Percentiles rank a stretch among this genome's conserved stretches.
These are phyloP conservation scores for Stigmatopora argus DNA, from an alignment of 2,113 vertebrate genomes.

Conservation along the genomic window DNA sequence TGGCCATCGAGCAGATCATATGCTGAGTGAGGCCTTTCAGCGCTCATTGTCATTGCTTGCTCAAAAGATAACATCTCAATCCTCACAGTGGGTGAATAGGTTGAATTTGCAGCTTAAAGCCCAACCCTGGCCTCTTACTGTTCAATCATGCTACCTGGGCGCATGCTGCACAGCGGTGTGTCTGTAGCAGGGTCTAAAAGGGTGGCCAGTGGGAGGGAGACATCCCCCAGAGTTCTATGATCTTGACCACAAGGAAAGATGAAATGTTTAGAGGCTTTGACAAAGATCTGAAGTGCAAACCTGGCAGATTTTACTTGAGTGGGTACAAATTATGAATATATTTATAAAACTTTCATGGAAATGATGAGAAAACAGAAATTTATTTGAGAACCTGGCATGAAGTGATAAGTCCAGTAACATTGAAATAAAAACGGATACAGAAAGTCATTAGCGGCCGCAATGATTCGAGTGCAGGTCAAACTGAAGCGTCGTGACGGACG, in stretches of 20 bases:
- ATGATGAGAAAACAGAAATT: neutral
- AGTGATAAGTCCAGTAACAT: neutral
- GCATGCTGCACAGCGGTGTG: slow-evolving; percentile 20
- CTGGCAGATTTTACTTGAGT: neutral
- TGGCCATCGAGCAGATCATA: slow-evolving; percentile 4
- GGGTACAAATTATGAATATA: neutral
- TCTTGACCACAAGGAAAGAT: slow-evolving; percentile 25
- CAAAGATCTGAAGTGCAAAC: neutral
- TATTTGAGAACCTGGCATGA: neutral
- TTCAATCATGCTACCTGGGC: slow-evolving; percentile 54
- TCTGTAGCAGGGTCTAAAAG: slow-evolving; percentile 12
- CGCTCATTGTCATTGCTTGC: slow-evolving; percentile 31
- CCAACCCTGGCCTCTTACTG: slow-evolving; percentile 36
- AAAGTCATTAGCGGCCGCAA: slow-evolving; percentile 14
- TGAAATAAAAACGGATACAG: too few relatives aligned
- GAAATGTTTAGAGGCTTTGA: slow-evolving; percentile 14
- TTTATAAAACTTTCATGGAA: neutral
- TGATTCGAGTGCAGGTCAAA: slow-evolving; percentile 8
- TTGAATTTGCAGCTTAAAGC: slow-evolving; percentile 48
- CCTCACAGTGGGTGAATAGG: slow-evolving; percentile 29
- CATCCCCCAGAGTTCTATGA: slow-evolving; percentile 24
- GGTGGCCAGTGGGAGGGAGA: slow-evolving; percentile 26
- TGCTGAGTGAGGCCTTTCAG: neutral
- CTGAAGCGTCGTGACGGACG: slow-evolving; percentile 7
- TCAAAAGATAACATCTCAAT: slow-evolving; percentile 42